A percentile compares a stretch with the other conserved stretches of the same genome.
These are phyloP conservation scores for Condylura cristata DNA, from an alignment of 2,113 vertebrate genomes.

Conservation along the genomic window DNA sequence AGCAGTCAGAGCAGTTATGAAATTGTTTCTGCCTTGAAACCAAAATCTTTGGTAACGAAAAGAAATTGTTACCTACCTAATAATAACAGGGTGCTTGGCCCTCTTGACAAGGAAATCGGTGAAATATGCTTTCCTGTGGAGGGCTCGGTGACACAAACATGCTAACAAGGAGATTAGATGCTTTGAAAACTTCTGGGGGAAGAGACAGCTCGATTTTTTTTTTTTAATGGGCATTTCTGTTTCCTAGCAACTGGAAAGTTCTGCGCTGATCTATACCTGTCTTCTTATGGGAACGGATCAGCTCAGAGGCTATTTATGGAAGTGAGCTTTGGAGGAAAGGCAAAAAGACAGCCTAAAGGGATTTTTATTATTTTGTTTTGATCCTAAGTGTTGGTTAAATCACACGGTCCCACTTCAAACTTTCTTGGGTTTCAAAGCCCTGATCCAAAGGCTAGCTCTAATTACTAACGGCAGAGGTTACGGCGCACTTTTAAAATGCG, in stretches of 20 bases:
- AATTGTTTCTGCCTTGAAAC: neutral
- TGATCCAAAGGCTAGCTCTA: neutral
- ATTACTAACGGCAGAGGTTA: neutral
- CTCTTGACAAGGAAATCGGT: accelerated
- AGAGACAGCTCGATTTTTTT: neutral
- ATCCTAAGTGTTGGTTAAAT: neutral
- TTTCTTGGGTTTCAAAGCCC: neutral
- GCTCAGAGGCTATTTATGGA: neutral
- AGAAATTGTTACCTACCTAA: constrained; percentile 7
- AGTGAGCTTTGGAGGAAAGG: neutral
- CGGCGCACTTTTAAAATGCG: neutral
- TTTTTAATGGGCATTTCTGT: constrained; percentile 20
- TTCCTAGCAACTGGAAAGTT: constrained; percentile 38
- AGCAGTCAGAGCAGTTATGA: neutral
- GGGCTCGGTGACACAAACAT: neutral
- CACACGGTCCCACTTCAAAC: neutral
- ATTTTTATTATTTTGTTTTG: neutral
- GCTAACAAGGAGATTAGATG: neutral
- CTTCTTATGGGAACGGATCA: constrained; percentile 13
- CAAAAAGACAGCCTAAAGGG: neutral
- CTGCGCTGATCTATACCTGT: neutral
- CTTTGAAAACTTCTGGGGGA: constrained; percentile 40
- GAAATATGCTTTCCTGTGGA: neutral
- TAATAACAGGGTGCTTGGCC: neutral
- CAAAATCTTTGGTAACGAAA: neutral